phyloP scores from a whole-genome alignment of 1,140 invertebrate genomes.

The Episyrphus balteatus region DNA sequence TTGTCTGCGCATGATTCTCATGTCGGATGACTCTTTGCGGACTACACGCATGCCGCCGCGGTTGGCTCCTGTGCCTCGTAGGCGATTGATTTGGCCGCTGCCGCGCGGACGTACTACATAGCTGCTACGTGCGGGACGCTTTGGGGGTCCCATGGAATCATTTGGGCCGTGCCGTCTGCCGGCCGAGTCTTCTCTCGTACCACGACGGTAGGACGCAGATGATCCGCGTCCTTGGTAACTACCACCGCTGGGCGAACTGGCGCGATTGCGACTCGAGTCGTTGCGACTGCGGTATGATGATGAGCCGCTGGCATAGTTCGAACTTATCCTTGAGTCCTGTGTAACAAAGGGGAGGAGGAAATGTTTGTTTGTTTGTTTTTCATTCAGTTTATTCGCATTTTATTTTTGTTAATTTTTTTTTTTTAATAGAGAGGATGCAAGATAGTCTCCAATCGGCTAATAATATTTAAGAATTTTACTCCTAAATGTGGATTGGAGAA shows the following conservation, averaged over 20 bases:
- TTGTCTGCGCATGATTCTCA: conserved; percentile 32
- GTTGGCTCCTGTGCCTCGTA: conserved; percentile 20
- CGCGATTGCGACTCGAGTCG: conserved; percentile 15
- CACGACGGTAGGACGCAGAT: not conserved
- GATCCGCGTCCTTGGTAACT: conserved; percentile 23
- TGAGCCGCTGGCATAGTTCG: conserved; percentile 24
- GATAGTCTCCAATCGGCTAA: too few relatives aligned
- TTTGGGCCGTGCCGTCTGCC: conserved; percentile 24
- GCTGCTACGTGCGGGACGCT: conserved; percentile 24
- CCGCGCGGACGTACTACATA: conserved; percentile 26
- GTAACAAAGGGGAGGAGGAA: conserved; percentile 9
- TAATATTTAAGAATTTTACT: too few relatives aligned
- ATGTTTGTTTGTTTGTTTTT: conserved; percentile 3
- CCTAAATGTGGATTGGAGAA: too few relatives aligned
- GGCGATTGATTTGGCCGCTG: conserved; percentile 24
- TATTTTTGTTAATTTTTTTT: conserved; percentile 1
- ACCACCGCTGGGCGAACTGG: conserved; percentile 18
- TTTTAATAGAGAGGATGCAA: too few relatives aligned
- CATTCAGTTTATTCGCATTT: conserved; percentile 8
- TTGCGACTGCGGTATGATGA: conserved; percentile 27
- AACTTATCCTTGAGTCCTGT: conserved; percentile 27
- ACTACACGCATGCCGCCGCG: conserved; percentile 19
- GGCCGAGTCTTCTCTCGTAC: not conserved
- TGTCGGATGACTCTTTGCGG: conserved; percentile 25
- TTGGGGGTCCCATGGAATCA: conserved; percentile 31